Conservation (phyloP, 2,797 vertebrate species). For the Salarias fasciatus region DNA sequence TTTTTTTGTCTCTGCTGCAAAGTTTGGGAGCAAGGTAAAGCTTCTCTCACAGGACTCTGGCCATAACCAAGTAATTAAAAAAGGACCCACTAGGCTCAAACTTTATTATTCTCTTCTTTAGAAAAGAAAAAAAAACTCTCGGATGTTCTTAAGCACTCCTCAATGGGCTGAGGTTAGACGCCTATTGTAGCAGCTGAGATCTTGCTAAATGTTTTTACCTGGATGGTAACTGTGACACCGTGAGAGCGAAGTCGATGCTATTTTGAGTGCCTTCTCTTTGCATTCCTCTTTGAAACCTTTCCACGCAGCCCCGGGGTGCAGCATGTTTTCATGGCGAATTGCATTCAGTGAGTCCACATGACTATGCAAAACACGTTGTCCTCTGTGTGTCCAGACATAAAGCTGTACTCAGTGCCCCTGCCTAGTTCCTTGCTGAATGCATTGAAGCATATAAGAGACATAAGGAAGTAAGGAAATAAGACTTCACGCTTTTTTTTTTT, state of each 20-base stretch:
- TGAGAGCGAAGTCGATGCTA: conserved; percentile 52
- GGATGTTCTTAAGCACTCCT: conserved; percentile 56
- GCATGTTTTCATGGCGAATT: conserved; percentile 43
- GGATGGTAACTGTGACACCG: conserved; percentile 45
- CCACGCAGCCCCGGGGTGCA: conserved; percentile 46
- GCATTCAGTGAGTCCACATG: conserved; percentile 31
- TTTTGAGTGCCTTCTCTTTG: conserved; percentile 28
- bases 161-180: conserved; percentile 21
- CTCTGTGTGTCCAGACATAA: conserved; percentile 27
- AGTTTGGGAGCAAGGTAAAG: conserved; percentile 50
- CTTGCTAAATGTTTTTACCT: conserved; percentile 38
- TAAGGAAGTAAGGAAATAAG: no score
- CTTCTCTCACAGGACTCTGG: conserved; percentile 48
- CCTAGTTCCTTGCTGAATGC: background rate
- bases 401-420: conserved; percentile 1
- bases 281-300: conserved; percentile 16
- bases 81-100: no score
- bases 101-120: conserved; percentile 63
- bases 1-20: conserved; percentile 36
- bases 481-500: conserved; percentile 4
- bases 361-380: conserved; percentile 25
- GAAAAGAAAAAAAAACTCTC: conserved; percentile 54
- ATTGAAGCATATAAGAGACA: background rate
- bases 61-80: conserved; percentile 75
- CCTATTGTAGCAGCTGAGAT: conserved; percentile 28